Percentiles rank a stretch among this genome's conserved stretches.
Evolutionary conservation across 1,140 invertebrate genomes (phyloP).

Genomic region (Aphelenchoides besseyi): DNA sequence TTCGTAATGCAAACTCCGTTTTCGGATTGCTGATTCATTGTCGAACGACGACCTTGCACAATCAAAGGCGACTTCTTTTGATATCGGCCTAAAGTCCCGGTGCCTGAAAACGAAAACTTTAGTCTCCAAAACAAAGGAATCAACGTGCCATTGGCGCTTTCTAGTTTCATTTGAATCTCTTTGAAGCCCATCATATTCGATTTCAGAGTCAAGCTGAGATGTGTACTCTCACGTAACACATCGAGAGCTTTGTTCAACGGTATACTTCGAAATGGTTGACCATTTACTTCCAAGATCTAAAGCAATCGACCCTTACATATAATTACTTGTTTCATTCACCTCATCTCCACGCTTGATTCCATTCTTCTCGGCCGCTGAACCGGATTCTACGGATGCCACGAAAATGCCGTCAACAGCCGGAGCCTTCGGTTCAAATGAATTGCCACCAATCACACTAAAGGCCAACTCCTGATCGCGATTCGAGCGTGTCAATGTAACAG

Average conservation of each 20-base stretch:
- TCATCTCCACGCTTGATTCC: slow-evolving; percentile 94
- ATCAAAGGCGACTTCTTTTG: slow-evolving; percentile 40
- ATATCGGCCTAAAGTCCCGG: slow-evolving; percentile 34
- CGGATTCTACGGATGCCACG: slow-evolving; percentile 84
- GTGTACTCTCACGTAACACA: slow-evolving; percentile 84
- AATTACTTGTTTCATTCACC: slow-evolving; percentile 53
- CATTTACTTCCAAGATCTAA: slow-evolving; percentile 86
- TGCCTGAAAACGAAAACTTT: slow-evolving; percentile 27
- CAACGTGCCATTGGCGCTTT: not conserved
- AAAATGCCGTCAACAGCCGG: slow-evolving; percentile 76
- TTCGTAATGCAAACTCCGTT: slow-evolving; percentile 4
- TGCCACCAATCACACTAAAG: slow-evolving; percentile 76
- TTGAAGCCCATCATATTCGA: slow-evolving; percentile 78
- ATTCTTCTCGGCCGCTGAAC: slow-evolving; percentile 89
- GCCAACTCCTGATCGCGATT: slow-evolving; percentile 85
- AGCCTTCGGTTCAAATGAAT: slow-evolving; percentile 72
- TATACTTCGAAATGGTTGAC: slow-evolving; percentile 88
- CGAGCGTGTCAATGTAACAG: slow-evolving; percentile 82
- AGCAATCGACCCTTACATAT: not conserved
- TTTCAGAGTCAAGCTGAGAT: slow-evolving; percentile 91
- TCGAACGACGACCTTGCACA: slow-evolving; percentile 23
- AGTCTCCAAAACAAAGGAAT: not conserved
- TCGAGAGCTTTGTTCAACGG: slow-evolving; percentile 83
- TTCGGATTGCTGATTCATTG: slow-evolving; percentile 29
- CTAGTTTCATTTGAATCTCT: slow-evolving; percentile 37